Base-by-base conservation (phyloP, 2,113 vertebrate genomes). In the Rousettus leschenaultii region DNA sequence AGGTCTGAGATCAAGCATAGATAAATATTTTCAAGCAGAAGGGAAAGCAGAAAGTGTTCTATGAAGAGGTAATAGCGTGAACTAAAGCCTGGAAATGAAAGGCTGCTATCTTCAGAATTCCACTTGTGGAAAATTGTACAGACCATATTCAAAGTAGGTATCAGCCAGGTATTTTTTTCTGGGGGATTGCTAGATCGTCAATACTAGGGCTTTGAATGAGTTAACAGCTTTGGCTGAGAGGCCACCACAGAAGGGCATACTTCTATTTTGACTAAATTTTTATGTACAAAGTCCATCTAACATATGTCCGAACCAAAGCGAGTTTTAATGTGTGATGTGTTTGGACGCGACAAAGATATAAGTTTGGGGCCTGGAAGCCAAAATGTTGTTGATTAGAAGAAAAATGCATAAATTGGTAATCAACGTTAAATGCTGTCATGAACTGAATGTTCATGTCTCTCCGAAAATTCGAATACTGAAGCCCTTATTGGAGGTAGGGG, bases 31-130 rank as follows among this genome's bases (percentile, higher is more conserved):
- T 87, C 51, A 19, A 1, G 48, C 78, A 48, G 43, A 93, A 5
- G 13, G 13, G 18, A 55, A 79, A 74, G 7, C n/a, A 63, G 26
- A 75, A 24, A 53, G 33, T 70, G 1, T 75, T 77, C 45, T 92
- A 80, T 53, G 43, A 90, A 71, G 40, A 86, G 28, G 71, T 30
- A 88, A 74, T 26, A 90, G 28, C 14, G 80, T 95, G 75, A 70
- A 55, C 30, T 21, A 26, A 96, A 80, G 26, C 85, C 65, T 92
- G n/a, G n/a, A 96, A 84, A 28, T 92, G 70, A 95, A 97, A 93
- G 75, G 45, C 38, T 87, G 66, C 74, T 84, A 80, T 92, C 84
- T 95, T 97, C 65, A 97, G 77, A 63, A 70, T 35, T 48, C 63
- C 19, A 7, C 19, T 28, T 7, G 14, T 65, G 45, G 68, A 55